Conservation (phyloP, 2,797 vertebrate species). For the Enteromius mattozi region DNA sequence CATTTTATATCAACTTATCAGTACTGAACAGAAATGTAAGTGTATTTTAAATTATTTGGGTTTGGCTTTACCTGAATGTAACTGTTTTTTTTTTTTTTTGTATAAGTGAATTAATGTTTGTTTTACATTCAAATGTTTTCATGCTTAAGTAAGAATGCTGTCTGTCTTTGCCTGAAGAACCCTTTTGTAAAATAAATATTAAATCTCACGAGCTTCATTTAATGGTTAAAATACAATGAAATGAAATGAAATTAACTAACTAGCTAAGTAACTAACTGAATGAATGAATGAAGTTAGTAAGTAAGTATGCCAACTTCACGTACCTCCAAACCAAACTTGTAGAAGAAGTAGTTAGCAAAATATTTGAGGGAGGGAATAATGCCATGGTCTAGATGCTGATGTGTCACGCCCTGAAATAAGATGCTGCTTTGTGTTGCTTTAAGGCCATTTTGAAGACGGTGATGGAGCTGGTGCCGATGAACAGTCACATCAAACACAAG, state of each 20-base stretch:
- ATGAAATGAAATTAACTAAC: too few species aligned
- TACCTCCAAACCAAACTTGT: slow-evolving; percentile 83
- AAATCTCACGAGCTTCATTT: background rate
- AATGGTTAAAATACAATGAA: background rate
- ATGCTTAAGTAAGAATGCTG: background rate
- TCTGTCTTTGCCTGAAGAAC: background rate
- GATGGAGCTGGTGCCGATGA: slow-evolving; percentile 75
- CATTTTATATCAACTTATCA: too few species aligned
- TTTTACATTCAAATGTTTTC: background rate
- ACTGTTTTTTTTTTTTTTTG: background rate
- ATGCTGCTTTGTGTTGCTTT: slow-evolving; percentile 68
- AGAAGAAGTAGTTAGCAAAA: slow-evolving; percentile 80
- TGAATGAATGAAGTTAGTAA: background rate
- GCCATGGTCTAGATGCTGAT: slow-evolving; percentile 72
- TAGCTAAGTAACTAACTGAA: background rate
- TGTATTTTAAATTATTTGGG: background rate
- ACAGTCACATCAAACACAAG: slow-evolving; percentile 74
- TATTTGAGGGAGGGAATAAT: slow-evolving; percentile 74
- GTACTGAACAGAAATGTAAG: too few species aligned
- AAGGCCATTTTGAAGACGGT: slow-evolving; percentile 69
- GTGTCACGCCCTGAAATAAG: slow-evolving; percentile 71
- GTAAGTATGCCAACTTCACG: background rate
- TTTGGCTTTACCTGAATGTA: background rate
- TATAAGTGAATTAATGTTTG: background rate
- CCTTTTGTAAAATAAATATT: background rate